These are phyloP conservation scores for Diadegma fenestrale DNA, from an alignment of 2,888 invertebrate genomes.

Conservation along the genomic window DNA sequence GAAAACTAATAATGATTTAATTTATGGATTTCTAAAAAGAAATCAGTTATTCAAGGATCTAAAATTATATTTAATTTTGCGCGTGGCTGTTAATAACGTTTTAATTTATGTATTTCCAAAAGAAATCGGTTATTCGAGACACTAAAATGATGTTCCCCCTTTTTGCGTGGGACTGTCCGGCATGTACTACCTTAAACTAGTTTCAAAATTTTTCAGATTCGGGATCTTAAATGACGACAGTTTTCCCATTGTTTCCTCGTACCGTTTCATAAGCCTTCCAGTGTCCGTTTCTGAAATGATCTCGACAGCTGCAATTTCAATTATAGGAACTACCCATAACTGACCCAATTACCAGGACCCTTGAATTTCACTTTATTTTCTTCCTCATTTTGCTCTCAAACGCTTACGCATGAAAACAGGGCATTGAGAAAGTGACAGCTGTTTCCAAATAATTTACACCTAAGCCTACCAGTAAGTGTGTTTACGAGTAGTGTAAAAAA, in stretches of 20 bases:
- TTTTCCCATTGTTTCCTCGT: background rate
- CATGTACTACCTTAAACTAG: too few relatives aligned
- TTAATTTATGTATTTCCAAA: too few relatives aligned
- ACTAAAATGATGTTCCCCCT: too few relatives aligned
- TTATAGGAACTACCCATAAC: background rate
- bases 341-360: background rate
- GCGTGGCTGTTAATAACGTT: too few relatives aligned
- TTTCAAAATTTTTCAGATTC: background rate
- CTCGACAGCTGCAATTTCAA: background rate
- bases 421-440: constrained; percentile 26
- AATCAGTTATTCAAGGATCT: too few relatives aligned
- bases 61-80: too few relatives aligned
- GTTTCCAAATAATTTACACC: constrained; percentile 29
- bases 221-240: background rate
- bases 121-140: too few relatives aligned
- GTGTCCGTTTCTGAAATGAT: background rate
- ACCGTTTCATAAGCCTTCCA: background rate
- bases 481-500: constrained; percentile 12
- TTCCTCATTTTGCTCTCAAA: background rate
- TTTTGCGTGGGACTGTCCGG: too few relatives aligned
- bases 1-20: too few relatives aligned
- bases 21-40: too few relatives aligned
- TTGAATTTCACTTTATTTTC: background rate
- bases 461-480: constrained; percentile 16
- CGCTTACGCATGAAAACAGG: background rate